Percentiles rank a stretch among this genome's conserved stretches.
Evolutionary conservation across 92 coral and sea anemone genomes (phyloP).

Genomic region (Diadumene lineata): DNA sequence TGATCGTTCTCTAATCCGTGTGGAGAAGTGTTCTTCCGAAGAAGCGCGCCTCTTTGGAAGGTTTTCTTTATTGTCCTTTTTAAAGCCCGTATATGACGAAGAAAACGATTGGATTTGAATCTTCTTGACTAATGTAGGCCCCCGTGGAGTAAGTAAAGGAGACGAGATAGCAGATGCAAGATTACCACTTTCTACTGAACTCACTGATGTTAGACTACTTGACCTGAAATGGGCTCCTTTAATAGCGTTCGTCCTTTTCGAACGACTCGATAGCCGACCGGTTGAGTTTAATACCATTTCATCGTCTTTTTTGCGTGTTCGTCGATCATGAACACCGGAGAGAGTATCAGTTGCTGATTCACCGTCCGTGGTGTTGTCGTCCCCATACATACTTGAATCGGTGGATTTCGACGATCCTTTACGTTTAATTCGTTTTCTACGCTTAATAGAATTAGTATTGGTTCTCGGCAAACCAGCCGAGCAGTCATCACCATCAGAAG

Average conservation of each 20-base stretch:
- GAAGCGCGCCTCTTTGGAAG: slow-evolving; percentile 55
- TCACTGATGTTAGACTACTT: slow-evolving; percentile 98
- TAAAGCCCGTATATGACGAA: slow-evolving; percentile 61
- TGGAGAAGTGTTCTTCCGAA: slow-evolving; percentile 56
- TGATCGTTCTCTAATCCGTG: slow-evolving; percentile 44
- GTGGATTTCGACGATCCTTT: slow-evolving; percentile 82
- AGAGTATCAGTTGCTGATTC: slow-evolving; percentile 62
- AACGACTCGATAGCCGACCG: slow-evolving; percentile 14
- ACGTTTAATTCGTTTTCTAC: slow-evolving; percentile 78
- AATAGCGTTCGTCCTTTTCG: slow-evolving; percentile 40
- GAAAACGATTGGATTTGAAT: slow-evolving; percentile 93
- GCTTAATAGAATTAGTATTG: slow-evolving; percentile 58
- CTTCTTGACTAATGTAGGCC: slow-evolving; percentile 81
- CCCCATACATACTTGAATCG: slow-evolving; percentile 83
- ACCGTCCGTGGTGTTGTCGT: slow-evolving; percentile 84
- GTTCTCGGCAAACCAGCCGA: slow-evolving; percentile 54
- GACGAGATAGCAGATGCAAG: slow-evolving; percentile 61
- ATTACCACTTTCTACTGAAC: slow-evolving; percentile 78
- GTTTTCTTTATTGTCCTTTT: slow-evolving; percentile 63
- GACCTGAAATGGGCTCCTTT: slow-evolving; percentile 82
- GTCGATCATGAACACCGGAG: slow-evolving; percentile 32
- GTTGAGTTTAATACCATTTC: slow-evolving; percentile 20
- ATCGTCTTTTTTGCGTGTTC: slow-evolving; percentile 36
- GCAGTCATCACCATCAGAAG: slow-evolving; percentile 73
- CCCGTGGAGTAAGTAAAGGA: slow-evolving; percentile 76